Evolutionary conservation across 2,113 vertebrate species (phyloP).

Genomic region (Prionailurus bengalensis): DNA sequence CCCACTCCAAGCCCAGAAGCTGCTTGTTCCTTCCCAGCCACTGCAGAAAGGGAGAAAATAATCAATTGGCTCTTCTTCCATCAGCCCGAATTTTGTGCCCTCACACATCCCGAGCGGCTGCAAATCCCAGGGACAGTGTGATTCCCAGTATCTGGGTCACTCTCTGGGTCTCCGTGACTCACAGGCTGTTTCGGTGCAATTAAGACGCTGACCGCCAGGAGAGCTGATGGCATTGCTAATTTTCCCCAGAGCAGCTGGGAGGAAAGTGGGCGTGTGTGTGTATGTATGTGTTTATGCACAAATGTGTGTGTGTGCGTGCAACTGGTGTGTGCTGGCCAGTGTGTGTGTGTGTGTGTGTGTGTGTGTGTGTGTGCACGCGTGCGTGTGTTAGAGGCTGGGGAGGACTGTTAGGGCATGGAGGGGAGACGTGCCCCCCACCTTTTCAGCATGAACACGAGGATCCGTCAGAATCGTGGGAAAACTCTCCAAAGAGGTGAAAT

Average conservation of each 20-base stretch:
- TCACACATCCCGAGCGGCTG: background rate
- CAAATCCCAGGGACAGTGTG: constrained; percentile 5
- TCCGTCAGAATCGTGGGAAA: background rate
- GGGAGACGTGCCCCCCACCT: accelerated
- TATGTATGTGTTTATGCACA: background rate
- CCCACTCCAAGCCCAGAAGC: background rate
- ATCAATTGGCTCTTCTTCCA: background rate
- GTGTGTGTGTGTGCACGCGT: background rate
- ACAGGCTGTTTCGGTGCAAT: background rate
- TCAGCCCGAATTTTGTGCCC: background rate
- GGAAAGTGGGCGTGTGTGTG: accelerated
- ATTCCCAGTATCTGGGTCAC: constrained; percentile 21
- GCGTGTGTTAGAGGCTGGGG: background rate
- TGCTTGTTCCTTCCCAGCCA: background rate
- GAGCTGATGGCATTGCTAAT: accelerated
- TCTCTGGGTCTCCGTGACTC: background rate
- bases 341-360: no score
- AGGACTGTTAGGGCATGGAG: accelerated
- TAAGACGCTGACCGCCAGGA: background rate
- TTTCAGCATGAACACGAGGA: background rate
- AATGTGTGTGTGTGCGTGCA: background rate
- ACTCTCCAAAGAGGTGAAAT: background rate
- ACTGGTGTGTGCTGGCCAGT: background rate
- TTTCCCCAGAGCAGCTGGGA: background rate
- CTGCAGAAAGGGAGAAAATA: background rate